Base-by-base conservation (phyloP, 2,797 vertebrate genomes). In the Prionace glauca region DNA sequence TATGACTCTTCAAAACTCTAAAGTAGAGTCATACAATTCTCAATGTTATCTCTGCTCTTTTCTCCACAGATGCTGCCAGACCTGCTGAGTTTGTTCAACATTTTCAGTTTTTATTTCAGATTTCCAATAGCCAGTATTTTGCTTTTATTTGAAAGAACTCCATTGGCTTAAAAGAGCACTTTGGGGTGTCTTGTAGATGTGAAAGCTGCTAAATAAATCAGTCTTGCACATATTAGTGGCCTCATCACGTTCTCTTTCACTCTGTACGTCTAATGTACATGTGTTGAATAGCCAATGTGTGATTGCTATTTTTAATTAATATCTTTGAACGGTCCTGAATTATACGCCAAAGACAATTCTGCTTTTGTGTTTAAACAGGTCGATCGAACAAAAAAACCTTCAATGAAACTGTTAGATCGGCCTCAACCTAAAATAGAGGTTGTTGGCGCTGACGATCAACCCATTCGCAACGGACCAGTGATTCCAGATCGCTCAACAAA, bases 311-410 rank as follows among this genome's bases (percentile, higher is more conserved):
- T 41, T 36, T 36, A 67, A 18, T 92, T 7, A 67, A 36, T 67
- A 32, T 67, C 18, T 92, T 92, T 36, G 56, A 22, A 93, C 45
- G 91, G 1, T 94, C 45, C 36, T 77, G 32, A 32, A 32, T 26
- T 60, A 60, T 22, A 60, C 24, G 1, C 45, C 14, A 41, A 8
- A 32, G 36, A 18, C 69, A 45, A 74, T 29, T 94, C 32, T 77
- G 69, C 65, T 71, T 74, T 77, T 95, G 3, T 95, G 71, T 95
- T 94, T 94, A 45, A 94, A 74, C 96, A 99, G 99, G 97, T 99
- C 96, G 99, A 99, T 97, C 99, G 99, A 65, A 97, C 98, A 95
- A 99, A 98, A 97, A 99, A 99, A 96, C 99, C 99, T 0, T 96
- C 97, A 0, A 96, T 98, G 95, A 97, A 96, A 96, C 95, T 97